Percentiles rank a stretch among this genome's conserved stretches.
phyloP scores from a whole-genome alignment of 2,888 invertebrate genomes.

The Dione juno region DNA sequence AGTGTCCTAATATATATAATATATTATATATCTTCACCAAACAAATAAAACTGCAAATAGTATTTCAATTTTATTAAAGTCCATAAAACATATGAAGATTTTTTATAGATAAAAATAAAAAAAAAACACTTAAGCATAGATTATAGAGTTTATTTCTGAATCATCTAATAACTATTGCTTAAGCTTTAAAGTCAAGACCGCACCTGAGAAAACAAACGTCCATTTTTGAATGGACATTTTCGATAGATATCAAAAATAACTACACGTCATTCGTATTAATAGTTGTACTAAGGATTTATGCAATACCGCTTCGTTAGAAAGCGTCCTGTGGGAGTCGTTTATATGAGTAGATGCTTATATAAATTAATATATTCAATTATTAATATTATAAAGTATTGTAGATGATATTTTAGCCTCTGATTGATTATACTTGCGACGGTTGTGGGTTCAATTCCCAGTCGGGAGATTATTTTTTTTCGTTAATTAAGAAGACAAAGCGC shows the following conservation, averaged over 20 bases:
- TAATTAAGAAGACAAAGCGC: too few relatives aligned
- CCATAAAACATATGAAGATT: too few relatives aligned
- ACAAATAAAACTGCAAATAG: too few relatives aligned
- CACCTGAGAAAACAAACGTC: conserved; percentile 1
- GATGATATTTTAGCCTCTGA: too few relatives aligned
- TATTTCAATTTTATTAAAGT: too few relatives aligned
- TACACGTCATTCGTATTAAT: conserved; percentile 5
- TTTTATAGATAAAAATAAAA: not conserved
- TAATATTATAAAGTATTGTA: not conserved
- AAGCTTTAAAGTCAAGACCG: not conserved
- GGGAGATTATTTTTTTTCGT: too few relatives aligned
- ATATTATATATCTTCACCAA: too few relatives aligned
- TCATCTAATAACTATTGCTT: not conserved
- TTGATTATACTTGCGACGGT: too few relatives aligned
- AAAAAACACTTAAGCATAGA: not conserved
- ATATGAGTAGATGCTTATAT: conserved; percentile 20
- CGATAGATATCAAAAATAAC: conserved; percentile 5
- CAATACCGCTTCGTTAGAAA: conserved; percentile 18
- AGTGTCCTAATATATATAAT: too few relatives aligned
- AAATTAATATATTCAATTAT: not conserved
- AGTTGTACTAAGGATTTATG: not conserved
- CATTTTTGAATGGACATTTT: conserved; percentile 3
- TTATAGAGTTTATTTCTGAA: not conserved
- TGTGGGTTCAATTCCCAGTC: too few relatives aligned
- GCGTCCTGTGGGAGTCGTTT: conserved; percentile 61